A percentile compares a stretch with the other conserved stretches of the same genome.
phyloP scores from a whole-genome alignment of 2,797 vertebrate species.

The Schizopygopsis malacanthus region DNA sequence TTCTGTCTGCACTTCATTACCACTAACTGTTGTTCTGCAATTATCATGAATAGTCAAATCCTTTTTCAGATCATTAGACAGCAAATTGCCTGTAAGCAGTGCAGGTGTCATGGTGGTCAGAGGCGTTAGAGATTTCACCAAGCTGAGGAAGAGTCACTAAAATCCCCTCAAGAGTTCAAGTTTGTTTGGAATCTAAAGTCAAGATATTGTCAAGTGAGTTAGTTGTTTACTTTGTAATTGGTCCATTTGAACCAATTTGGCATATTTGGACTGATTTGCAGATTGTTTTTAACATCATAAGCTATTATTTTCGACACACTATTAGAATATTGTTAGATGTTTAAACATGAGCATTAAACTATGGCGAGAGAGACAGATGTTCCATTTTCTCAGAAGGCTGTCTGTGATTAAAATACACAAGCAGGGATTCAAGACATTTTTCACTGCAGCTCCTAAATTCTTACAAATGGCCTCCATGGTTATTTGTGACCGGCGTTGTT shows the following conservation, averaged over 20 bases:
- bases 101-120: not conserved
- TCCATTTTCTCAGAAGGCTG: not conserved
- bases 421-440: not conserved
- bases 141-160: not conserved
- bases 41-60: not conserved
- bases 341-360: not conserved
- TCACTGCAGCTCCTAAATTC: constrained; percentile 23
- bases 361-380: not conserved
- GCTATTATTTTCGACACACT: not conserved
- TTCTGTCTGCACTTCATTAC: not conserved
- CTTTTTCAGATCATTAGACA: constrained; percentile 33
- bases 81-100: constrained; percentile 10
- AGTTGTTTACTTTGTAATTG: not conserved
- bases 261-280: not conserved
- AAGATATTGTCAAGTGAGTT: not conserved
- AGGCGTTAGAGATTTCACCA: not conserved
- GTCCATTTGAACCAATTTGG: not conserved
- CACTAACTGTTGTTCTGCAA: constrained; percentile 5
- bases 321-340: not conserved
- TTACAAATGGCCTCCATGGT: constrained; percentile 24
- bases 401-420: constrained; percentile 5
- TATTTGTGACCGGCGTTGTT: constrained; percentile 30
- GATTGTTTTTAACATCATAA: not conserved
- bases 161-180: not conserved
- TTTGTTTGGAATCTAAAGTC: not conserved